Percentiles rank a stretch among this genome's conserved stretches.
These are phyloP conservation scores for Malurus leucopterus DNA, from an alignment of 2,797 vertebrate genomes.

Conservation along the genomic window DNA sequence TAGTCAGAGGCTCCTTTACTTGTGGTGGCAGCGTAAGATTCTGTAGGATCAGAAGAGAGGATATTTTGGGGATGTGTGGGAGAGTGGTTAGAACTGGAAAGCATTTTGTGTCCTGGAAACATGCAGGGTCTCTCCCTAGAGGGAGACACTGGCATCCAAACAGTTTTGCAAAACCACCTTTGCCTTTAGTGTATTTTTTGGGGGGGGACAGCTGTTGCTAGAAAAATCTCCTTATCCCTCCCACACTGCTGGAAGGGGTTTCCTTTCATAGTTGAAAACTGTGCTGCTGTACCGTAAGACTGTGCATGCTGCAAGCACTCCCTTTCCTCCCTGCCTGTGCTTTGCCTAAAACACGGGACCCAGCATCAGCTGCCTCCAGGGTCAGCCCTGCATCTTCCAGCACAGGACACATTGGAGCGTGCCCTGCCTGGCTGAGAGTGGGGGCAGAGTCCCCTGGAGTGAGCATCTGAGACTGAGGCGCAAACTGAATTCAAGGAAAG, in stretches of 20 bases:
- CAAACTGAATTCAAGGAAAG: neutral
- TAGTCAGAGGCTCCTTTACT: neutral
- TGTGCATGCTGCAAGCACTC: rapidly evolving
- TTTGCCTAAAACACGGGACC: neutral
- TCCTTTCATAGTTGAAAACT: neutral
- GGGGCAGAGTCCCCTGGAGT: neutral
- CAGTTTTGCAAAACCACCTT: neutral
- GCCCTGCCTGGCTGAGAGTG: neutral
- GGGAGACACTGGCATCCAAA: neutral
- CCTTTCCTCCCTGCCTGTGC: neutral
- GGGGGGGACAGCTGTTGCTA: neutral
- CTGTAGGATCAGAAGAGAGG: no score
- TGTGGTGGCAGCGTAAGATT: neutral
- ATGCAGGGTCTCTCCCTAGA: neutral
- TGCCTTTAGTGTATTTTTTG: neutral
- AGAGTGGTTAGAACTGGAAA: no score
- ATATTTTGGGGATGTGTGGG: no score
- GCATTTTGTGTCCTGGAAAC: neutral
- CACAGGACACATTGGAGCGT: rapidly evolving
- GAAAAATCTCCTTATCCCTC: neutral
- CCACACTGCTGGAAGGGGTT: neutral
- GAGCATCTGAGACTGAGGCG: neutral
- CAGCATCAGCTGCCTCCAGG: neutral
- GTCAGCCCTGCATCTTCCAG: neutral
- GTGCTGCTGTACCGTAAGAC: rapidly evolving